Percentiles rank a stretch among this genome's conserved stretches.
Evolutionary conservation across 2,113 vertebrate genomes (phyloP).

Genomic region (Ictalurus furcatus): DNA sequence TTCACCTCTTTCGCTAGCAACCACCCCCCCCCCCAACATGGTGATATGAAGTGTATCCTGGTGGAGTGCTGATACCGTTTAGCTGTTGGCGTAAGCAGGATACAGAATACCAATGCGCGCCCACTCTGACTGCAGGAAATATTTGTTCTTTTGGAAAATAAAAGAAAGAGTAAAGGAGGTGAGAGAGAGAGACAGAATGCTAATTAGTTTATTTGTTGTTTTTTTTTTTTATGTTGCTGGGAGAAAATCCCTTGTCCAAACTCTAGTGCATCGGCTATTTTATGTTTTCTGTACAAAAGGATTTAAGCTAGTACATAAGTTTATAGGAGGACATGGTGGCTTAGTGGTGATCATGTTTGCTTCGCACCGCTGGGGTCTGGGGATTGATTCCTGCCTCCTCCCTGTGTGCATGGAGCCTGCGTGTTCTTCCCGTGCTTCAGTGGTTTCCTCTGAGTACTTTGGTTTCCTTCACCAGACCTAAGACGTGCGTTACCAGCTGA

Average conservation of each 20-base stretch:
- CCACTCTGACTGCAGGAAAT: constrained; percentile 67
- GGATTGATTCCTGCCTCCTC: too few species aligned
- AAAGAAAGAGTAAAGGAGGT: constrained; percentile 7
- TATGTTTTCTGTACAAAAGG: neutral
- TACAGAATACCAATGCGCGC: constrained; percentile 68
- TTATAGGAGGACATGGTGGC: neutral
- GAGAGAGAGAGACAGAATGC: constrained; percentile 30
- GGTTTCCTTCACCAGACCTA: too few species aligned
- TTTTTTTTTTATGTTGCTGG: neutral
- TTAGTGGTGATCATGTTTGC: too few species aligned
- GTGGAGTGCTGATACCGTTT: constrained; percentile 60
- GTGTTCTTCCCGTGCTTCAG: too few species aligned
- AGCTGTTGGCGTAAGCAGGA: constrained; percentile 65
- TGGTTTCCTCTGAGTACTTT: too few species aligned
- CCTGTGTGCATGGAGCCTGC: too few species aligned
- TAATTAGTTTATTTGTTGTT: neutral
- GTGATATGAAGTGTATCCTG: constrained; percentile 37
- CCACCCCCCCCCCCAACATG: constrained; percentile 39
- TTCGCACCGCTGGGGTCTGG: too few species aligned
- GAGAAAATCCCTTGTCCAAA: neutral
- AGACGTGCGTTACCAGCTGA: too few species aligned
- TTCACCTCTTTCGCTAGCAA: constrained; percentile 3
- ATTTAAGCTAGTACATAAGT: neutral
- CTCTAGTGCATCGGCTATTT: neutral
- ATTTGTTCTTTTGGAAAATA: constrained; percentile 70